These are phyloP conservation scores for Python bivittatus DNA, from an alignment of 2,113 vertebrate genomes.

Conservation along the genomic window DNA sequence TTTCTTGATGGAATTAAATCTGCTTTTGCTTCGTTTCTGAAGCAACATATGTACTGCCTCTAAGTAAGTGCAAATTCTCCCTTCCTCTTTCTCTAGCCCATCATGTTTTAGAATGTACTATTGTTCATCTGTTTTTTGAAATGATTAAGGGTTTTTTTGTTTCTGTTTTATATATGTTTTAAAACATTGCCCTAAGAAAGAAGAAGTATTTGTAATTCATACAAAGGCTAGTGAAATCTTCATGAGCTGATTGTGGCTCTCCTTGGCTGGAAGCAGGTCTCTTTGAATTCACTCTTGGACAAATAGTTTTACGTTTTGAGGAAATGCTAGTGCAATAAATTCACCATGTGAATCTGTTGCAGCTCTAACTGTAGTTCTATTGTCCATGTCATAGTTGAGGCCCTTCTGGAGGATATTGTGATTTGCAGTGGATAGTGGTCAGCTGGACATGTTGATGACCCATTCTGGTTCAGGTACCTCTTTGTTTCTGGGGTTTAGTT, in stretches of 20 bases:
- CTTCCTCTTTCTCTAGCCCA: neutral
- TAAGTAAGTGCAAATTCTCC: too few relatives aligned
- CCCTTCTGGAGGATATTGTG: too few relatives aligned
- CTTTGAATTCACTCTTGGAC: neutral
- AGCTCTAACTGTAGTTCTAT: neutral
- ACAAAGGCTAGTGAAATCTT: neutral
- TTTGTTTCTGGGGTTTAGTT: too few relatives aligned
- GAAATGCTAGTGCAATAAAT: neutral
- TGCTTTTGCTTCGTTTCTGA: too few relatives aligned
- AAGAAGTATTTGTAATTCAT: neutral
- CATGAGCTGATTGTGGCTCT: neutral
- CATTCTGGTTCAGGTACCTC: too few relatives aligned
- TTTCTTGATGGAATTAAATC: neutral
- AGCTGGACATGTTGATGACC: too few relatives aligned
- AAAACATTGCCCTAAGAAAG: neutral
- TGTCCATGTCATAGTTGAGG: too few relatives aligned
- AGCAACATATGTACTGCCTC: neutral
- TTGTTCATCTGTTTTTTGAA: neutral
- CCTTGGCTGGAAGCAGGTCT: neutral
- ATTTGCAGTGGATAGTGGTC: too few relatives aligned
- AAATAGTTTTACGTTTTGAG: neutral
- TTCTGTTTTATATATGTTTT: neutral
- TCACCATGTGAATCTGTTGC: neutral
- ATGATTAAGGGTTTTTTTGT: neutral
- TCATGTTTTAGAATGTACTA: neutral